Evolutionary conservation across 1,140 invertebrate species (phyloP), one percentile per base, ranked within the genome.

Genomic region (Hetaerina americana): DNA sequence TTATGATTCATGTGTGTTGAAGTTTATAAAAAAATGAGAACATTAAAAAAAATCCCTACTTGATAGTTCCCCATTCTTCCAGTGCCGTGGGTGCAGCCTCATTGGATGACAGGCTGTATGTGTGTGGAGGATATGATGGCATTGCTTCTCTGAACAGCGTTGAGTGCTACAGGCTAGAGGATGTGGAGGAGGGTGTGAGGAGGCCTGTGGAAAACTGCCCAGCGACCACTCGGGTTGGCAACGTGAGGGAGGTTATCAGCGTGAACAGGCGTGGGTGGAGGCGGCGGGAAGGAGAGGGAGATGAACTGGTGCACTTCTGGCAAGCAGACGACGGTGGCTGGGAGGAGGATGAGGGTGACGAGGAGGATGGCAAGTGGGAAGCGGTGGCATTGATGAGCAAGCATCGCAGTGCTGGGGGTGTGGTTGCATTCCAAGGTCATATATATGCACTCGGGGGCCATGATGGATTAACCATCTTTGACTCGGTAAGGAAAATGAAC

Each of bases 71-170:
- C 72, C 57, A 71, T 73, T 73, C 18, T 78, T 81, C 27, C 75
- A 91, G 92, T 84, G 93, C 93, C 69, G 86, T 94, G 8, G 93
- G 92, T 27, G 92, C 92, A n/a, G 89, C 91, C n/a, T 86, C 91
- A 5, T 78, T 95, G 24, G 89, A 91, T 77, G 88, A 90, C 77
- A 85, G 87, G 74, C 83, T 96, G 66, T 95, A 94, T 78, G 92
- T 95, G 0, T 94, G 92, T 80, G 92, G 92, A n/a, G 93, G 92
- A 26, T 92, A 94, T 76, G 92, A 95, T 81, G 93, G 93, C n/a
- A 86, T 92, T 10, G 91, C 91, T 8, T 94, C 92, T 5, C 81
- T 95, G 2, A 92, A 91, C 78, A 92, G 90, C 0, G 92, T 95
- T 1, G 93, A 95, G 80, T 88, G 88, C 76, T 95, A 93, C 77